phyloP scores from a whole-genome alignment of 2,113 vertebrate genomes.

The Bufo gargarizans region DNA sequence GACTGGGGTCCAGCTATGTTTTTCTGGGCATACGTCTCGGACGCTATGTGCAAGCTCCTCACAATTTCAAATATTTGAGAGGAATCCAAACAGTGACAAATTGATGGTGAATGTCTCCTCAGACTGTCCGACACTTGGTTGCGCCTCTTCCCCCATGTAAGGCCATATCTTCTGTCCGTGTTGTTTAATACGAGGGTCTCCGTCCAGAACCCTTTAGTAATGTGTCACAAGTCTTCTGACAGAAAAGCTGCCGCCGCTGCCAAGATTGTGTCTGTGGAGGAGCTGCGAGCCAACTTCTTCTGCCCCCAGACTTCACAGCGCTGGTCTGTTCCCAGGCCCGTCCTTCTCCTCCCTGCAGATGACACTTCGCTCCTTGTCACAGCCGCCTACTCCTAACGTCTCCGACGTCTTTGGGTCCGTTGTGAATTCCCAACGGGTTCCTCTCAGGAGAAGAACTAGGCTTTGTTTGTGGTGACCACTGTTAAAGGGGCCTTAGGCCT shows the following conservation, averaged over 20 bases:
- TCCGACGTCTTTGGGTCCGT: too few species aligned
- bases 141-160: background rate
- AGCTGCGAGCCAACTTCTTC: conserved; percentile 46
- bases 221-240: conserved; percentile 31
- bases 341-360: conserved; percentile 29
- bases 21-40: background rate
- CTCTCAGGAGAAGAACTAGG: too few species aligned
- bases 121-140: background rate
- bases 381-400: background rate
- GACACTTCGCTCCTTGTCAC: conserved; percentile 31
- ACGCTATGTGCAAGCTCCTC: background rate
- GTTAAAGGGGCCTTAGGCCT: too few species aligned
- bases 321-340: conserved; percentile 40
- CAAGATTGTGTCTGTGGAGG: conserved; percentile 31
- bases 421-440: too few species aligned
- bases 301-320: conserved; percentile 52
- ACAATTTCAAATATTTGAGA: background rate
- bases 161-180: background rate
- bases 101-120: background rate
- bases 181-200: conserved; percentile 5
- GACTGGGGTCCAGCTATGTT: background rate
- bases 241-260: conserved; percentile 20
- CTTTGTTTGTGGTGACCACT: too few species aligned
- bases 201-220: background rate
- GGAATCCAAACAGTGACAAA: background rate